Percentiles rank a stretch among this genome's conserved stretches.
These are phyloP conservation scores for Isotomurus palustris DNA, from an alignment of 2,888 invertebrate species.

Conservation along the genomic window DNA sequence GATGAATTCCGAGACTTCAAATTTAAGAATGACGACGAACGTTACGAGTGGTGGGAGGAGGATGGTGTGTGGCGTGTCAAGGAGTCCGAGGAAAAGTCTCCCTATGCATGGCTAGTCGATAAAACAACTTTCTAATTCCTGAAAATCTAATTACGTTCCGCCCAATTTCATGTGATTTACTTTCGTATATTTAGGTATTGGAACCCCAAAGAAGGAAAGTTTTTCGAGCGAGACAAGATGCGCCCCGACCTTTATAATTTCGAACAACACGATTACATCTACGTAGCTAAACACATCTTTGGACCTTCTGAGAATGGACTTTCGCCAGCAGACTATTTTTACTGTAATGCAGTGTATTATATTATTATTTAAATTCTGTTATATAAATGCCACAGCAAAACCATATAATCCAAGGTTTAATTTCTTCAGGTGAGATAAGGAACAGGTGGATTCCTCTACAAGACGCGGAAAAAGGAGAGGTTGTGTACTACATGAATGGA, in stretches of 20 bases:
- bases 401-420: neutral
- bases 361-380: neutral
- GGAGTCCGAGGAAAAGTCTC: slow-evolving; percentile 8
- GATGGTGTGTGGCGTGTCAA: slow-evolving; percentile 18
- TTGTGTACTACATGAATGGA: neutral
- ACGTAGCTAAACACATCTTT: slow-evolving; percentile 1
- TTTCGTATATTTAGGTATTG: slow-evolving; percentile 23
- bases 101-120: slow-evolving; percentile 16
- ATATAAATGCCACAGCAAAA: neutral
- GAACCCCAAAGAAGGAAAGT: slow-evolving; percentile 19
- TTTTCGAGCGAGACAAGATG: slow-evolving; percentile 12
- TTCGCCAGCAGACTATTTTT: slow-evolving; percentile 21
- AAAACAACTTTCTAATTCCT: neutral
- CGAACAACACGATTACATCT: slow-evolving; percentile 16
- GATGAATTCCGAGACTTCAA: slow-evolving; percentile 20
- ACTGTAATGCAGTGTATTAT: too few species aligned
- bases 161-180: too few species aligned
- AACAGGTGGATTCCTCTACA: slow-evolving; percentile 15
- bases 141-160: neutral
- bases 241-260: slow-evolving; percentile 12
- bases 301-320: slow-evolving; percentile 18
- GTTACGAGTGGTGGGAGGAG: slow-evolving; percentile 20
- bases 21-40: slow-evolving; percentile 19
- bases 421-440: slow-evolving; percentile 13
- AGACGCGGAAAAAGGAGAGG: neutral